These are phyloP conservation scores for Napeogenes sylphis DNA, from an alignment of 2,888 invertebrate species.

Conservation along the genomic window DNA sequence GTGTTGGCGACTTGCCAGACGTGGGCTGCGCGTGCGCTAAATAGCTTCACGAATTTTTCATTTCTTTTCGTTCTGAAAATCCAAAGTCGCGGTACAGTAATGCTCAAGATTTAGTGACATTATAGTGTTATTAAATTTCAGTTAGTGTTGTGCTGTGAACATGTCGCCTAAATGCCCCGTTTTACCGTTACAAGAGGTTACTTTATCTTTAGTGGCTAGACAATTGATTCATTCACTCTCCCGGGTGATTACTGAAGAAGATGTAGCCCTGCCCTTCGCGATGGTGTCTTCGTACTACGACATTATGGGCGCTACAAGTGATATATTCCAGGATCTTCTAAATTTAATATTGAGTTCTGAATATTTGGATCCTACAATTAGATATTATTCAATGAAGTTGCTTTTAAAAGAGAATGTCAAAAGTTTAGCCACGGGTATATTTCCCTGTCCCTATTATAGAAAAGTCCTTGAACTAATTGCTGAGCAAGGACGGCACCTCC, in stretches of 20 bases:
- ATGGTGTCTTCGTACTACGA: slow-evolving; percentile 79
- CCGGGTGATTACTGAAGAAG: slow-evolving; percentile 78
- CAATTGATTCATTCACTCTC: slow-evolving; percentile 80
- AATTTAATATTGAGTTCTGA: slow-evolving; percentile 81
- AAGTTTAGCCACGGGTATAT: slow-evolving; percentile 81
- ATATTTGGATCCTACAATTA: slow-evolving; percentile 81
- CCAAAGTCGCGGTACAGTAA: slow-evolving; percentile 48
- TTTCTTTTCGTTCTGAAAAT: slow-evolving; percentile 61
- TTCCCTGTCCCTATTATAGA: slow-evolving; percentile 84
- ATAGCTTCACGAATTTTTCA: slow-evolving; percentile 63
- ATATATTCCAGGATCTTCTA: slow-evolving; percentile 83
- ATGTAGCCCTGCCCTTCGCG: slow-evolving; percentile 76
- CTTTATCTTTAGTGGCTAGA: slow-evolving; percentile 79
- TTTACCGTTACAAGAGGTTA: slow-evolving; percentile 77
- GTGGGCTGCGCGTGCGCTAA: slow-evolving; percentile 57
- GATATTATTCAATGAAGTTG: slow-evolving; percentile 81
- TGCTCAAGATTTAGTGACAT: slow-evolving; percentile 48
- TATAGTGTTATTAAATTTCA: slow-evolving; percentile 35
- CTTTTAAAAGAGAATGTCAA: slow-evolving; percentile 81
- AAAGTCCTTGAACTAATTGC: slow-evolving; percentile 82
- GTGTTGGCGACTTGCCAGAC: slow-evolving; percentile 63
- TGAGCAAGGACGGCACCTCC: slow-evolving; percentile 80
- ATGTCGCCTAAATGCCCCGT: slow-evolving; percentile 83
- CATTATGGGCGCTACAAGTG: slow-evolving; percentile 79
- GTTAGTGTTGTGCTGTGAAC: slow-evolving; percentile 38